Conservation (phyloP, 1,140 invertebrate genomes). For the Polypedilum vanderplanki region DNA sequence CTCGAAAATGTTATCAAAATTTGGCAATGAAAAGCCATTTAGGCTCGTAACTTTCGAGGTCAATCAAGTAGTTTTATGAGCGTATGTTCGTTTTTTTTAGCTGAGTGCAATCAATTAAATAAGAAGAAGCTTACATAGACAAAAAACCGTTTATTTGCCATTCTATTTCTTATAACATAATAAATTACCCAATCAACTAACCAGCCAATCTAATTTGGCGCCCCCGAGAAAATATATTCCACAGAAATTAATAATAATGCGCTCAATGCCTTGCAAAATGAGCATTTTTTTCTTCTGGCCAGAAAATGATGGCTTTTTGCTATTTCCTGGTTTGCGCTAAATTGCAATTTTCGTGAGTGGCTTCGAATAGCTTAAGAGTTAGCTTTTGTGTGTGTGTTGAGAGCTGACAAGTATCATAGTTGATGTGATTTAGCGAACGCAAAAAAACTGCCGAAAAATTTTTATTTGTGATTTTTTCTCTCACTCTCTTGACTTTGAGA, state of each 20-base stretch:
- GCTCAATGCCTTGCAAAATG: background rate
- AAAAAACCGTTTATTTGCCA: background rate
- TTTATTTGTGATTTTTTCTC: background rate
- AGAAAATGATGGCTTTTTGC: background rate
- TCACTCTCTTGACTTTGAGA: constrained; percentile 4
- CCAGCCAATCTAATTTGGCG: background rate
- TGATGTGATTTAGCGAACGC: background rate
- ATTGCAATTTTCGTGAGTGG: background rate
- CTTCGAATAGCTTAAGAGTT: background rate
- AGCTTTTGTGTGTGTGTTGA: too few species aligned
- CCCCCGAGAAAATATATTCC: constrained; percentile 6
- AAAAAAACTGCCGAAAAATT: background rate
- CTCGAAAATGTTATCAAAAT: background rate
- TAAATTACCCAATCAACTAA: background rate
- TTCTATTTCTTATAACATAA: background rate
- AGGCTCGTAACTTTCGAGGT: constrained; percentile 16
- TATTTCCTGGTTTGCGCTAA: constrained; percentile 10
- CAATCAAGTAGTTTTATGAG: background rate
- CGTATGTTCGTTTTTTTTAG: background rate
- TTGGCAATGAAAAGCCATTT: constrained; percentile 6
- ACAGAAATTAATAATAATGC: background rate
- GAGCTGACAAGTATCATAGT: too few species aligned
- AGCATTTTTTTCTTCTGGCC: background rate
- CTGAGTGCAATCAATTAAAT: too few species aligned
- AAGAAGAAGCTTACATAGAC: too few species aligned